Percentiles rank a stretch among this genome's conserved stretches.
Conservation (phyloP, 2,797 vertebrate species). For the Spheniscus humboldti region DNA sequence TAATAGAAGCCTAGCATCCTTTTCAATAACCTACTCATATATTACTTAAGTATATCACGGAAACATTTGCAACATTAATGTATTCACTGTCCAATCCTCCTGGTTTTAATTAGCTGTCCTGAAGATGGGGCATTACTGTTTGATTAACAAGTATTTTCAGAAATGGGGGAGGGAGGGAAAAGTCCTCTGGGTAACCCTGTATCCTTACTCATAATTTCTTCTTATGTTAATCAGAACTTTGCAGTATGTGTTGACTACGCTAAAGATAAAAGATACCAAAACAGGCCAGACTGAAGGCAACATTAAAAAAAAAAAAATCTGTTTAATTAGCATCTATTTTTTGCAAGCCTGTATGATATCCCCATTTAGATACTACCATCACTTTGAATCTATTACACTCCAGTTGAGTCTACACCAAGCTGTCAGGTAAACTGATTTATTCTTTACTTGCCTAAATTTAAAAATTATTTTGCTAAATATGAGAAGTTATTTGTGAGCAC, state of each 20-base stretch:
- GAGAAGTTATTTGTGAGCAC: not conserved
- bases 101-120: slow-evolving; percentile 32
- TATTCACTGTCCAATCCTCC: slow-evolving; percentile 24
- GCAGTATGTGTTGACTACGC: not conserved
- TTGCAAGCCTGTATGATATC: not conserved
- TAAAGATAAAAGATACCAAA: slow-evolving; percentile 49
- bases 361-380: slow-evolving; percentile 1
- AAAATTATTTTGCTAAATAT: slow-evolving; percentile 8
- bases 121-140: not conserved
- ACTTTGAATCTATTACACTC: not conserved
- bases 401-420: not conserved
- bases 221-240: slow-evolving; percentile 29
- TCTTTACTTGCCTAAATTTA: not conserved
- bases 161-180: not conserved
- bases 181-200: slow-evolving; percentile 9
- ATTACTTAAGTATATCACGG: not conserved
- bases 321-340: slow-evolving; percentile 29
- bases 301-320: not conserved
- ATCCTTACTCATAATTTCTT: slow-evolving; percentile 11
- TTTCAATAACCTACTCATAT: not conserved
- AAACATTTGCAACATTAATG: slow-evolving; percentile 3
- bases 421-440: slow-evolving; percentile 5
- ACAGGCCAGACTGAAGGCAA: slow-evolving; percentile 1
- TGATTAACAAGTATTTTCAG: slow-evolving; percentile 51
- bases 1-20: not conserved